Percentiles rank a stretch among this genome's conserved stretches.
These are phyloP conservation scores for Polyploca ridens DNA, from an alignment of 2,888 invertebrate genomes.

Conservation along the genomic window DNA sequence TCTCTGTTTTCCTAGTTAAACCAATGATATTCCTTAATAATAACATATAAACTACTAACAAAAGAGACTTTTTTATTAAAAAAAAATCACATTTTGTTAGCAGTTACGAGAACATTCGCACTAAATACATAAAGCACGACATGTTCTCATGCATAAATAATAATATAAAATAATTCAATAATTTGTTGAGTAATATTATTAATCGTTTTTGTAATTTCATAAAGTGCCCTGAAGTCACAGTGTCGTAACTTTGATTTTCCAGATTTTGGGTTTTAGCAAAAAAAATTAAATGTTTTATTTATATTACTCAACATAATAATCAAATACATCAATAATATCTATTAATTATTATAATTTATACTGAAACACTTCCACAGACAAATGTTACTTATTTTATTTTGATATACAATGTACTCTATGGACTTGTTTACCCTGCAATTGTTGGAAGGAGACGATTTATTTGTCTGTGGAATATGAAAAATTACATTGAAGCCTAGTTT, in stretches of 20 bases:
- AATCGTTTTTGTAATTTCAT: neutral
- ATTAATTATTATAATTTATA: slow-evolving; percentile 16
- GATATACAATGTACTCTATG: slow-evolving; percentile 57
- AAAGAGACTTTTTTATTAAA: neutral
- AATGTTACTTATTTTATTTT: slow-evolving; percentile 42
- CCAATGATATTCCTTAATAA: neutral
- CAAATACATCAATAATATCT: neutral
- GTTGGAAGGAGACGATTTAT: slow-evolving; percentile 45
- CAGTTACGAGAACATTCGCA: neutral
- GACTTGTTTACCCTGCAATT: slow-evolving; percentile 61
- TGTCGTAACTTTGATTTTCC: neutral
- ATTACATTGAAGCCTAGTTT: neutral
- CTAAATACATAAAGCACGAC: neutral
- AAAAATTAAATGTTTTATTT: no score
- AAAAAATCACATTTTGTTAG: slow-evolving; percentile 2
- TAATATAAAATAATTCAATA: neutral
- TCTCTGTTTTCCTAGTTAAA: neutral
- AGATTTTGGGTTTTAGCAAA: neutral
- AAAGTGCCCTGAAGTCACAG: neutral
- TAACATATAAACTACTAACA: neutral
- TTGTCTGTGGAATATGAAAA: slow-evolving; percentile 49
- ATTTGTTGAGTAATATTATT: neutral
- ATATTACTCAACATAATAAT: slow-evolving; percentile 1
- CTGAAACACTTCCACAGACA: slow-evolving; percentile 54
- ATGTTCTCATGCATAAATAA: neutral